Conservation (phyloP, 2,797 vertebrate species). For the Megaceryle alcyon region DNA sequence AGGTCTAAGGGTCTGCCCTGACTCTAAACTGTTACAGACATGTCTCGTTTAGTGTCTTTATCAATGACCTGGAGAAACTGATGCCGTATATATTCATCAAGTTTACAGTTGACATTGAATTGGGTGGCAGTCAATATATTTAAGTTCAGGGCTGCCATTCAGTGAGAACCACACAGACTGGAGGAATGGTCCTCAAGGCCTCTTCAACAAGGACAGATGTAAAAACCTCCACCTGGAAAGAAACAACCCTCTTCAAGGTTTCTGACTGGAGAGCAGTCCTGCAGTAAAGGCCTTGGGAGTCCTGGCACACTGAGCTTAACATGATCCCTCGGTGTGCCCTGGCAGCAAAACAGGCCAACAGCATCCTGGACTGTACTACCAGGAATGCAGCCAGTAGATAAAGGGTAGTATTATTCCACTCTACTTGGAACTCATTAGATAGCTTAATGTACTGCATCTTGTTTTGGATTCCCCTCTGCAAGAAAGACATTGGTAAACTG, state of each 20-base stretch:
- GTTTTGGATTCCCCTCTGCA: not conserved
- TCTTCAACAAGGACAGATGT: not conserved
- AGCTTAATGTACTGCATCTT: not conserved
- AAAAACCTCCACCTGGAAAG: not conserved
- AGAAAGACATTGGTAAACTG: not conserved
- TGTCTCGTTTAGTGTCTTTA: not conserved
- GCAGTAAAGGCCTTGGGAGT: not conserved
- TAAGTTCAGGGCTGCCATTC: not conserved
- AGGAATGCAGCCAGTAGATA: not conserved
- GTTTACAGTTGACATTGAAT: not conserved
- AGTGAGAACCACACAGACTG: not conserved
- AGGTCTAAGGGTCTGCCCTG: too few species aligned
- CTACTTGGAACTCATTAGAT: not conserved
- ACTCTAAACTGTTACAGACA: too few species aligned
- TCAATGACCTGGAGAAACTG: not conserved
- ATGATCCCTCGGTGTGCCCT: too few species aligned
- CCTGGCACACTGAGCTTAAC: too few species aligned
- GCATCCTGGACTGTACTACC: too few species aligned
- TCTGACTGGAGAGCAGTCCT: not conserved
- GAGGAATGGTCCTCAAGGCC: not conserved
- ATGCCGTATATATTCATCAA: not conserved
- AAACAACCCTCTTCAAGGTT: not conserved
- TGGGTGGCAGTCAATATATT: not conserved
- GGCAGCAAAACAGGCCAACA: too few species aligned
- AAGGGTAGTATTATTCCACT: not conserved